Base-by-base conservation (phyloP, 2,888 invertebrate genomes). In the Idaea biselata region DNA sequence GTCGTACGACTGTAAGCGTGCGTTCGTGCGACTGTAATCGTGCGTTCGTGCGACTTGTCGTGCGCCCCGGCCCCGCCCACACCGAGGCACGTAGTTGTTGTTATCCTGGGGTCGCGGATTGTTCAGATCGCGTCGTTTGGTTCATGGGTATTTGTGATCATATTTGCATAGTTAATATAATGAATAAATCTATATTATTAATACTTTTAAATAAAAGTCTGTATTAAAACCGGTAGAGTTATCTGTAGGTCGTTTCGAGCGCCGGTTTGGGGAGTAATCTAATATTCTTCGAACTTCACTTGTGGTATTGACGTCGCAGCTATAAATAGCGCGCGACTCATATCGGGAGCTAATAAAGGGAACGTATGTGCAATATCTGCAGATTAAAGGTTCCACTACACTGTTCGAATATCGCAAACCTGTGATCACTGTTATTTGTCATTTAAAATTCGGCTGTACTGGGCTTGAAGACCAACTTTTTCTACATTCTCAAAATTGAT, bases 131-230 rank as follows among this genome's bases (percentile, higher is more conserved):
- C 86, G 87, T 88, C 87, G 86, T 87, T 87, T 81, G 88, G 88
- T 88, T 87, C 83, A 85, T 88, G 89, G 89, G 86, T 87, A 87
- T 88, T 81, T 90, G 90, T 91, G 90, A 90, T 89, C 88, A 87
- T 89, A 83, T 83, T 84, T 89, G 86, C 88, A 89, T 89, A 89
- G 88, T 87, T 88, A 81, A 84, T 89, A 83, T 83, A 86, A 82
- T 81, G 80, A 84, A 83, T 25, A 84, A 86, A 84, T 79, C 81
- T 89, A 86, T 87, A 88, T 86, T 87, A 88, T 84, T 84, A 84
- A 83, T 74, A 76, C 75, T 75, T 74, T 68, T 72, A 81, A 81
- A 83, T 72, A 81, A 81, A 83, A 84, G 77, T 84, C 83, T 83
- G 85, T 84, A 83, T 80, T 80, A 74, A 83, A 84, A 81, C 84